Evolutionary conservation across 2,113 vertebrate species (phyloP).

Genomic region (Phaethornis superciliosus): DNA sequence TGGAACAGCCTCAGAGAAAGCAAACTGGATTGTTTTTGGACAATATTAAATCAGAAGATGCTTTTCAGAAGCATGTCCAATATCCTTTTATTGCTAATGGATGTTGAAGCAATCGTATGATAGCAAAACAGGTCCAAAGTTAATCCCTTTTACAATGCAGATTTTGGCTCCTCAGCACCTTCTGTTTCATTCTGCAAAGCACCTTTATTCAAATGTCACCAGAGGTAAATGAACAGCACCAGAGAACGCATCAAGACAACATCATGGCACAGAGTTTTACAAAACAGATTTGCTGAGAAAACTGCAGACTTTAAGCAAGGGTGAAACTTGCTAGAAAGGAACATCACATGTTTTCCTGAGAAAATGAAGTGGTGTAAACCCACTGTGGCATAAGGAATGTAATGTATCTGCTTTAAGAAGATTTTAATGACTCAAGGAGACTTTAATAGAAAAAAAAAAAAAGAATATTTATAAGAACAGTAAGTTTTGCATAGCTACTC

Average conservation of each 20-base stretch:
- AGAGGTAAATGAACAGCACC: background rate
- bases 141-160: background rate
- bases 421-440: background rate
- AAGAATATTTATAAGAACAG: background rate
- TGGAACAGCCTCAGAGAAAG: background rate
- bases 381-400: background rate
- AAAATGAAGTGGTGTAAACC: background rate
- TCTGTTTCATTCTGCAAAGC: background rate
- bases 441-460: background rate
- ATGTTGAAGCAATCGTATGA: background rate
- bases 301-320: background rate
- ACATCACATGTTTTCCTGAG: background rate
- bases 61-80: background rate
- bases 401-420: background rate
- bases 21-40: background rate
- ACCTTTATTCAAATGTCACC: background rate
- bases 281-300: background rate
- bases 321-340: background rate
- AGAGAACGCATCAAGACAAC: background rate
- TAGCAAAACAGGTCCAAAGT: background rate
- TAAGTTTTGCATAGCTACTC: background rate
- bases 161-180: background rate
- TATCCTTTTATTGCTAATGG: background rate
- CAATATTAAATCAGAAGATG: background rate
- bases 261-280: background rate